Base-by-base conservation (phyloP, 2,888 invertebrate genomes). In the Cylloceria caligata region DNA sequence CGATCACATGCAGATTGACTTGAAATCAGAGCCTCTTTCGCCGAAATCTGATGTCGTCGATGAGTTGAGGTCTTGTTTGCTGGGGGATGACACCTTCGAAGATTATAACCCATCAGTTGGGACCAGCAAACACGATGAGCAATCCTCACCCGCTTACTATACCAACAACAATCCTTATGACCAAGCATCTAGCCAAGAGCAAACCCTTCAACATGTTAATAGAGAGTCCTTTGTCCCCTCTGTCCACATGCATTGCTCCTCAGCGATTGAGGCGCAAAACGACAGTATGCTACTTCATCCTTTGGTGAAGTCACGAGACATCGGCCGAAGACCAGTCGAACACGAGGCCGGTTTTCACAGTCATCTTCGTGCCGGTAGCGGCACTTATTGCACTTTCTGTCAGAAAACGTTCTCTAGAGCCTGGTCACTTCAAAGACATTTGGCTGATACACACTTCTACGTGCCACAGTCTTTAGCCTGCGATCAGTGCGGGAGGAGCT, bases 401-500 rank as follows among this genome's bases (percentile, higher is more conserved):
- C 90, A 91, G 83, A 94, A 94, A 88, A 93, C 92, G 75, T 94
- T 94, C 88, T 93, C 94, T 19, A 91, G 94, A 57, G 93, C 93
- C 30, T 94, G 94, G 94, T 94, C 93, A 52, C 89, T 94, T 9
- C 93, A 94, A 88, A 93, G 93, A 82, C 94, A 94, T 86, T 90
- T 94, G 88, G 91, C 93, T 57, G 93, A 94, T 87, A 93, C 93
- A 55, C 94, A 93, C 86, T 93, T 92, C 87, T 93, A 93, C 88
- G 93, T 93, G 81, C 93, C 93, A 34, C 93, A 93, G 85, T 93
- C 93, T 75, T 88, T 93, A 55, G 91, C 93, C 24, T 94, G 94
- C 86, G 93, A 93, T 83, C 91, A 93, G 67, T 94, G 94, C 88
- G 93, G 93, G 79, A 90, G 93, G 65, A 92, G 91, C 73, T 94